Evolutionary conservation across 2,888 invertebrate species (phyloP), one percentile per base, ranked within the genome.

Genomic region (Xestoiulus laeticollis): DNA sequence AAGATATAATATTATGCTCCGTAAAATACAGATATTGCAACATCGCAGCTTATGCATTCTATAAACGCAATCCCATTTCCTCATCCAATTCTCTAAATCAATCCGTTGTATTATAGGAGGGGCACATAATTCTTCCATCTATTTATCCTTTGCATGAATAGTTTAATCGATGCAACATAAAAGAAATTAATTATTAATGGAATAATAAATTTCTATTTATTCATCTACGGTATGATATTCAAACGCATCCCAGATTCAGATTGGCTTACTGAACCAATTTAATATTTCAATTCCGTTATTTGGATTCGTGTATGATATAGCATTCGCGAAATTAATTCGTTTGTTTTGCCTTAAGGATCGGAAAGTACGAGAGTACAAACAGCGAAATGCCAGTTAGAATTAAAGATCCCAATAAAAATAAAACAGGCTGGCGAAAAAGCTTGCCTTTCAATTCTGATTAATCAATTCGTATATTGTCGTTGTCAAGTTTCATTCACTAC

Each of bases 201-300:
- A 68, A 68, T 68, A 68, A 68, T 68, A 68, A 68, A 68, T 68
- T 68, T 68, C 68, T 68, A 68, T 68, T 68, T 68, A 68, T 68
- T 26, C 68, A 68, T 26, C 68, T 68, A 68, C 68, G 26, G 68
- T 22, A 26, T 68, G 68, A 26, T 68, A 68, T 68, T 68, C 22
- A 68, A 68, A 26, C 68, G 68, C 0, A 26, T 0, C 26, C 68
- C 68, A 26, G 26, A 26, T 68, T 26, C 26, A 68, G 68, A 68
- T 68, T 68, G 68, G 68, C 68, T 68, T 68, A 19, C 68, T 68
- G 68, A 68, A 68, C 68, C 68, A 68, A 68, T 68, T 68, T 68
- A 68, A 68, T 68, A 68, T 68, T 68, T 68, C 68, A 68, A 68
- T 68, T 22, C 26, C 68, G 68, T 68, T 68, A 68, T 68, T 22